These are phyloP conservation scores for Propithecus perrieri DNA, from an alignment of 2,797 vertebrate species.

Conservation along the genomic window DNA sequence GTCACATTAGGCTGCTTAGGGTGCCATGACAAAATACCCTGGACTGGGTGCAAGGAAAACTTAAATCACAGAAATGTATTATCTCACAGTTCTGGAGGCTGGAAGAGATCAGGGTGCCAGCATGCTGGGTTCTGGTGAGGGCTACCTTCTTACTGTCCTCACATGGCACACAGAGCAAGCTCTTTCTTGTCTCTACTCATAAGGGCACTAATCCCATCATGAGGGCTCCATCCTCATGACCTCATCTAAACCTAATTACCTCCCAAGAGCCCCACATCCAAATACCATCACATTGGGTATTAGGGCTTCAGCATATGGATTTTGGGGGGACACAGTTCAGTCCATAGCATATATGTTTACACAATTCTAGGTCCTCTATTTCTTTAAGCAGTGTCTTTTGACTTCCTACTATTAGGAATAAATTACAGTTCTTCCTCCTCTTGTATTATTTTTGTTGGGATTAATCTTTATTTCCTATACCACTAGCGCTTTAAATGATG, in stretches of 20 bases:
- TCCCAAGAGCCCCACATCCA: too few relatives aligned
- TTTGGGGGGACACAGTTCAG: too few relatives aligned
- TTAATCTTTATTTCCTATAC: not conserved
- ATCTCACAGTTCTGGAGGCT: not conserved
- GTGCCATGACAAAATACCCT: not conserved
- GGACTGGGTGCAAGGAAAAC: not conserved
- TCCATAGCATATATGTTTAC: too few relatives aligned
- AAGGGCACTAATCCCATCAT: not conserved
- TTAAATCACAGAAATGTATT: not conserved
- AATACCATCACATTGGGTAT: too few relatives aligned
- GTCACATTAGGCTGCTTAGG: not conserved
- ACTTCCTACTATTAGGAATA: not conserved
- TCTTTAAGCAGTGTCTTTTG: not conserved
- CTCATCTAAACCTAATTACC: not conserved
- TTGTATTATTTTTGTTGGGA: not conserved
- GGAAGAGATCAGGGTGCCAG: not conserved
- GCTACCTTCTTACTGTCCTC: not conserved
- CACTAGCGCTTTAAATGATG: not conserved
- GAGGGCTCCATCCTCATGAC: not conserved
- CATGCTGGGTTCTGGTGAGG: not conserved
- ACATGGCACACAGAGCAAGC: not conserved
- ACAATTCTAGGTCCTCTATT: not conserved
- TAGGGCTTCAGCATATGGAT: too few relatives aligned
- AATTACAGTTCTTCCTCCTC: not conserved
- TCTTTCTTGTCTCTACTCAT: not conserved